Percentiles rank a stretch among this genome's conserved stretches.
Conservation (phyloP, 2,797 vertebrate genomes). For the Hypotaenidia okinawae region DNA sequence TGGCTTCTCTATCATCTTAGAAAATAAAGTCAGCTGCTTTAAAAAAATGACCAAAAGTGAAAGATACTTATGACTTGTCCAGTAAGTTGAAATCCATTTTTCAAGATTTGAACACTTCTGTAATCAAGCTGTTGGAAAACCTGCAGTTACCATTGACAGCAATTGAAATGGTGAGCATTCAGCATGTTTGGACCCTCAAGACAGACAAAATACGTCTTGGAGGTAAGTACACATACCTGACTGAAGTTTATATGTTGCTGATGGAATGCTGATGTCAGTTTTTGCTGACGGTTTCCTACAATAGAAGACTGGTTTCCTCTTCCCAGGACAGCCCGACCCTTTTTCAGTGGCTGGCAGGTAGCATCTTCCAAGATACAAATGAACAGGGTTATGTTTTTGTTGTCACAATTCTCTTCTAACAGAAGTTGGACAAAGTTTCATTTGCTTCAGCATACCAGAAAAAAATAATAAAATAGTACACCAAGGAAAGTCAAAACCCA, state of each 20-base stretch:
- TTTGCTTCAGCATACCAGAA: background rate
- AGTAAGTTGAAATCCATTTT: background rate
- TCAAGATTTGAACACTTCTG: background rate
- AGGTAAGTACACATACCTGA: slow-evolving; percentile 82
- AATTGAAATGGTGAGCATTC: background rate
- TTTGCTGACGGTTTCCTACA: slow-evolving; percentile 88
- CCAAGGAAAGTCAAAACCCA: background rate
- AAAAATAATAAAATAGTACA: background rate
- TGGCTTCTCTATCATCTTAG: background rate
- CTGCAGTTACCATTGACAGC: background rate
- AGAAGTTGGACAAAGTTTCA: background rate
- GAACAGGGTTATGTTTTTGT: background rate
- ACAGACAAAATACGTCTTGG: background rate
- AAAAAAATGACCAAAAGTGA: background rate
- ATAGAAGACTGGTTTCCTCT: slow-evolving; percentile 85
- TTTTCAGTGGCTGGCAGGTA: slow-evolving; percentile 83
- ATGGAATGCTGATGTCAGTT: slow-evolving; percentile 90
- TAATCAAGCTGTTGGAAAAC: background rate
- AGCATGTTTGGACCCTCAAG: background rate
- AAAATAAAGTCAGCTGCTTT: background rate
- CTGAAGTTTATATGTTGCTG: slow-evolving; percentile 90
- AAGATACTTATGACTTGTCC: background rate
- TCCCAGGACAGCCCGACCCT: slow-evolving; percentile 84
- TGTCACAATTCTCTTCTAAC: background rate
- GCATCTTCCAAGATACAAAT: slow-evolving; percentile 78